Conservation (phyloP, 2,888 invertebrate genomes). For the Melinaea marsaeus region DNA sequence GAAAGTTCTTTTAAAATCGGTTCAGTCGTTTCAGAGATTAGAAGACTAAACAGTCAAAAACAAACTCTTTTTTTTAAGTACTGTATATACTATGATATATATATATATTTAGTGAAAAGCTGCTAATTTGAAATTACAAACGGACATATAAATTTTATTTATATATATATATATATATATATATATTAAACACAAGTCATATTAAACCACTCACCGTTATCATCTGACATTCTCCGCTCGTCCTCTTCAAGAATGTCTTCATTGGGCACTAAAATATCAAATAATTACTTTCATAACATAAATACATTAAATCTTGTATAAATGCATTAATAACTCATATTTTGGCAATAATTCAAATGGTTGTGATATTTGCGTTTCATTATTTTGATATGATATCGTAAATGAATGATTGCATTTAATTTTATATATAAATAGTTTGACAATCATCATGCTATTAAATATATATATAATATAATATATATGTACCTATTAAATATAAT, state of each 20-base stretch:
- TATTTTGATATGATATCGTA: not conserved
- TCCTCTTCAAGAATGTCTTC: slow-evolving; percentile 75
- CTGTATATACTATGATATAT: too few species aligned
- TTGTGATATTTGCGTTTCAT: slow-evolving; percentile 12
- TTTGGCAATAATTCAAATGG: slow-evolving; percentile 34
- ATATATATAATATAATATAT: too few species aligned
- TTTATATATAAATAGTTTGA: not conserved
- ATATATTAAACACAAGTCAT: not conserved
- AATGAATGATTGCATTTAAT: not conserved
- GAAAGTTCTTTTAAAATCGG: too few species aligned
- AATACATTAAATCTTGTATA: slow-evolving; percentile 20
- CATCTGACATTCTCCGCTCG: slow-evolving; percentile 68
- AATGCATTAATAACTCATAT: slow-evolving; percentile 30
- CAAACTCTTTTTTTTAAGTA: too few species aligned
- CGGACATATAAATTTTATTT: too few species aligned
- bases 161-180: not conserved
- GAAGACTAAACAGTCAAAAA: too few species aligned
- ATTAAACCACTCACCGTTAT: slow-evolving; percentile 52
- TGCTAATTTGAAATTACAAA: too few species aligned
- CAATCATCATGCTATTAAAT: not conserved
- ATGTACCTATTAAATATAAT: too few species aligned
- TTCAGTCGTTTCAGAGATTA: too few species aligned
- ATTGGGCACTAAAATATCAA: slow-evolving; percentile 67
- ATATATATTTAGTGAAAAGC: too few species aligned
- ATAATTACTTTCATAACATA: slow-evolving; percentile 1